These are phyloP conservation scores for Microchirus variegatus DNA, from an alignment of 2,797 vertebrate genomes.

Conservation along the genomic window DNA sequence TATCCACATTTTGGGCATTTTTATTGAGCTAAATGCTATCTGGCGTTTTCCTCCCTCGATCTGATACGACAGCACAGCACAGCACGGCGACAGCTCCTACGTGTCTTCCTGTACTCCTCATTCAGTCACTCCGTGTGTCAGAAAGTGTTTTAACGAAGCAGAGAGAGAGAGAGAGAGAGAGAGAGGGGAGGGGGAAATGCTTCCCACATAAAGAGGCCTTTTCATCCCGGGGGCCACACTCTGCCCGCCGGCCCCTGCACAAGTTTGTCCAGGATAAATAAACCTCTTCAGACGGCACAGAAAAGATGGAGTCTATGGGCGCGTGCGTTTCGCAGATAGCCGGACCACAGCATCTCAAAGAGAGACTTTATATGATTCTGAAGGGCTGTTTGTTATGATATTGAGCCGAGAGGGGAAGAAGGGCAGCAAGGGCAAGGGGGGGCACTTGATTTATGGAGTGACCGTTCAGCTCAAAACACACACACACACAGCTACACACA, in stretches of 20 bases:
- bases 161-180: constrained; percentile 19
- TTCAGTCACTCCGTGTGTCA: constrained; percentile 1
- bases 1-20: no score
- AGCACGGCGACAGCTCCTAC: constrained; percentile 20
- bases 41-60: no score
- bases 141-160: constrained; percentile 8
- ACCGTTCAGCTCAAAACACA: constrained; percentile 29
- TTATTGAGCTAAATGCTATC: no score
- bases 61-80: no score
- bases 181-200: constrained; percentile 42
- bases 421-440: constrained; percentile 25
- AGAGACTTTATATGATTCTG: constrained; percentile 68
- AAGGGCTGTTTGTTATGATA: constrained; percentile 73
- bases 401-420: constrained; percentile 43
- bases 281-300: constrained; percentile 72
- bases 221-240: constrained; percentile 64
- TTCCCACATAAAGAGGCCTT: constrained; percentile 70
- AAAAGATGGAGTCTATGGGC: constrained; percentile 63
- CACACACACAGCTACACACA: constrained; percentile 13
- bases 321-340: constrained; percentile 31
- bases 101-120: constrained; percentile 35
- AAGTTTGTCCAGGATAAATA: constrained; percentile 78
- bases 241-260: constrained; percentile 60
- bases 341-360: constrained; percentile 55
- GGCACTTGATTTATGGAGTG: constrained; percentile 75